Percentiles rank a stretch among this genome's conserved stretches.
Evolutionary conservation across 2,888 invertebrate species (phyloP).

Genomic region (Halictus ligatus): DNA sequence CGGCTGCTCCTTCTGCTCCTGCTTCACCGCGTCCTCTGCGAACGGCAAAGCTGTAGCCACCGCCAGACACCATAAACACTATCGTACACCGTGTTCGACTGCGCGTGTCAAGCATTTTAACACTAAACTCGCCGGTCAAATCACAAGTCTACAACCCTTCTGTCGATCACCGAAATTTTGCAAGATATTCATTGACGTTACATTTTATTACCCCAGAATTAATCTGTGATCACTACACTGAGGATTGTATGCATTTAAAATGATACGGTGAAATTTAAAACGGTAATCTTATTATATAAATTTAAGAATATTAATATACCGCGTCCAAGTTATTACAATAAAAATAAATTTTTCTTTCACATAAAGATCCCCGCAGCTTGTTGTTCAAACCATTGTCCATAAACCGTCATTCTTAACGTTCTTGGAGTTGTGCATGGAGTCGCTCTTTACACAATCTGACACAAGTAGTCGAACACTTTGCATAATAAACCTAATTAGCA

Average conservation of each 20-base stretch:
- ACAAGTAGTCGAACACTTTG: neutral
- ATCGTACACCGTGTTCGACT: neutral
- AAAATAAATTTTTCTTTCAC: no score
- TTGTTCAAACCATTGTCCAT: no score
- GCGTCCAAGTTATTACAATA: no score
- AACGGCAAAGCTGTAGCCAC: constrained; percentile 12
- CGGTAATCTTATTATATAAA: no score
- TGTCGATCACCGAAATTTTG: neutral
- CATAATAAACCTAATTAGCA: neutral
- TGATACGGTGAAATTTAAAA: no score
- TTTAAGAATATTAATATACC: no score
- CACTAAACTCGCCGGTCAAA: no score
- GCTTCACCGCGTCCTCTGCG: constrained; percentile 75
- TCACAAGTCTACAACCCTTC: no score
- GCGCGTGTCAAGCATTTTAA: neutral
- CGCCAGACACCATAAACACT: neutral
- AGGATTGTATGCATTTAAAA: no score
- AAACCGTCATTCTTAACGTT: neutral
- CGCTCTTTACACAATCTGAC: neutral
- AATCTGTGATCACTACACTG: no score
- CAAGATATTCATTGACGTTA: no score
- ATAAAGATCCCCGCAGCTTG: no score
- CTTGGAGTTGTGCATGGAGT: neutral
- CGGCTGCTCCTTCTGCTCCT: constrained; percentile 73
- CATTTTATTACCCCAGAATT: neutral